Base-by-base conservation (phyloP, 2,888 invertebrate species). In the Trichopria drosophilae region DNA sequence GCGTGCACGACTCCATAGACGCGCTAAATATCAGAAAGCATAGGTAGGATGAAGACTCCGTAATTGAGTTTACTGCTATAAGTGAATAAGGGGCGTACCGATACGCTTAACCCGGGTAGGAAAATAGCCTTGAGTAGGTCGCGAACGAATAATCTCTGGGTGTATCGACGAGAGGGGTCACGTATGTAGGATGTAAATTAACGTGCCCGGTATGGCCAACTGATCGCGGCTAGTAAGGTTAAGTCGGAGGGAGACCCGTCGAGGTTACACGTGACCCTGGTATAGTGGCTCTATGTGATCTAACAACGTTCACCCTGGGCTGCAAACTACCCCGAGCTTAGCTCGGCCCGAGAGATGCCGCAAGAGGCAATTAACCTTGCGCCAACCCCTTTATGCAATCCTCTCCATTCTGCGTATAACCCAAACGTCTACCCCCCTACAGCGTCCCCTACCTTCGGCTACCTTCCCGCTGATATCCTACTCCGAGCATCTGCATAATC, bases 291-390 rank as follows among this genome's bases (percentile, higher is more conserved):
- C 47, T 64, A 62, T 58, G 57, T 52, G 58, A 64, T 63, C 59
- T 60, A 52, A 39, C 58, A 58, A 36, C 55, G 39, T n/a, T n/a
- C n/a, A 44, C 50, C 57, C 55, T 51, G 48, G n/a, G n/a, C n/a
- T n/a, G 35, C 56, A 42, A 47, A 55, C 57, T 59, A 62, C 64
- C 66, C 65, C 55, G 47, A 64, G 69, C 63, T 65, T 60, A 61
- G 64, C 61, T 65, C 61, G 65, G 62, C 58, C 56, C 42, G 45
- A 56, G 66, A 69, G 69, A 69, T 60, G 63, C 67, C 69, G 64
- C 68, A 65, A 69, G 71, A 71, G 73, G 68, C 71, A 73, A 73
- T 73, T 72, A 73, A 72, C 71, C 72, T 66, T 65, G 63, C 57
- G 62, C 61, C 67, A 64, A 61, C 66, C 67, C 67, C 64, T 67